A percentile compares a stretch with the other conserved stretches of the same genome.
Conservation (phyloP, 2,113 vertebrate genomes). For the Trogon melanurus region DNA sequence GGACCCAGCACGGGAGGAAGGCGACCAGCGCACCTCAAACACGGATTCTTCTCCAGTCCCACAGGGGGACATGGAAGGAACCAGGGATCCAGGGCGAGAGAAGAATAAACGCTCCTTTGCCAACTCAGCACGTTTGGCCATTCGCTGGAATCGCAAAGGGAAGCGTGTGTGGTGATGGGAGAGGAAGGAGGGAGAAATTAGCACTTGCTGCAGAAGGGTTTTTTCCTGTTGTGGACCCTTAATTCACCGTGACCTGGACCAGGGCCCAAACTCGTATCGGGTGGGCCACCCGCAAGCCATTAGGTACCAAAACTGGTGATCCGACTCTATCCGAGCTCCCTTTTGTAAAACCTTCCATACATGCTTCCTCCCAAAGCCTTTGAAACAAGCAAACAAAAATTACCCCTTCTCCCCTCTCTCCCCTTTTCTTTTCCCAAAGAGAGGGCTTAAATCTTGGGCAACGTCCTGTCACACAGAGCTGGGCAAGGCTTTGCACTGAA, state of each 20-base stretch:
- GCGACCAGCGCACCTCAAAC: fast-evolving
- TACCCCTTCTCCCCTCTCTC: not conserved
- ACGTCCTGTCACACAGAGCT: not conserved
- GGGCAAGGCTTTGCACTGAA: not conserved
- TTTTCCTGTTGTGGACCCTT: not conserved
- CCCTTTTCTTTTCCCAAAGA: not conserved
- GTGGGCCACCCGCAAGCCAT: not conserved
- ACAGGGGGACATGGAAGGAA: not conserved
- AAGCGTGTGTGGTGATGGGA: not conserved
- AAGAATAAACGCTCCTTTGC: not conserved
- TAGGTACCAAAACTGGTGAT: not conserved
- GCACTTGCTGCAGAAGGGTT: not conserved
- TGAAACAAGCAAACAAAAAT: not conserved
- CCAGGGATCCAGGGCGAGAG: not conserved
- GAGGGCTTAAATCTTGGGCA: not conserved
- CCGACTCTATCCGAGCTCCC: not conserved
- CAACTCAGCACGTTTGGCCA: fast-evolving
- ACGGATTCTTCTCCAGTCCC: not conserved
- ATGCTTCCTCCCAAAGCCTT: not conserved
- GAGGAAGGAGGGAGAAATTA: not conserved
- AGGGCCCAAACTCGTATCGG: not conserved
- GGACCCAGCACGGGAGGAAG: not conserved
- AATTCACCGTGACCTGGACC: not conserved
- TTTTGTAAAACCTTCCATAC: not conserved
- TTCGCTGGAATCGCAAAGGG: fast-evolving